Evolutionary conservation across 1,140 invertebrate genomes (phyloP).

Genomic region (Centruroides sculpturatus): DNA sequence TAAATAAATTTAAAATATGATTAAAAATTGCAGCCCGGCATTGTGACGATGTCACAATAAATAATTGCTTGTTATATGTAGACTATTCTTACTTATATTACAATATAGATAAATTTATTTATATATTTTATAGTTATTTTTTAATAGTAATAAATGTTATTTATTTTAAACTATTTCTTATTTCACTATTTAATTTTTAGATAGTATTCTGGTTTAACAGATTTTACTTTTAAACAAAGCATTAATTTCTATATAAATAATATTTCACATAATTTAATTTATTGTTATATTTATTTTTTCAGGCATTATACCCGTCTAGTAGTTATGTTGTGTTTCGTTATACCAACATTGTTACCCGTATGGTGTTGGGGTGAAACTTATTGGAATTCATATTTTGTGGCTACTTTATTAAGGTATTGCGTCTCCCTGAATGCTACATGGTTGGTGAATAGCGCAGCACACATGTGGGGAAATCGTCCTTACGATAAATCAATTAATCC

Average conservation of each 20-base stretch:
- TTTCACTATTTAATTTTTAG: not conserved
- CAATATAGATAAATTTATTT: too few species aligned
- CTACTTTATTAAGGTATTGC: constrained; percentile 68
- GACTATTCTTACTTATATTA: too few species aligned
- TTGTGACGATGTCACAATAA: too few species aligned
- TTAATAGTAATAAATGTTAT: too few species aligned
- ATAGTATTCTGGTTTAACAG: not conserved
- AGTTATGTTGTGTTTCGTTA: constrained; percentile 63
- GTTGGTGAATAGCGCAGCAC: constrained; percentile 43
- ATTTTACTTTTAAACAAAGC: not conserved
- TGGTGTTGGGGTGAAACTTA: constrained; percentile 70
- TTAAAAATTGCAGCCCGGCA: too few species aligned
- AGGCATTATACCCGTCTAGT: constrained; percentile 68
- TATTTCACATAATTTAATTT: not conserved
- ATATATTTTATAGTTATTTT: too few species aligned
- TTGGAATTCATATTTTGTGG: constrained; percentile 62
- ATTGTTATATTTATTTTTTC: not conserved
- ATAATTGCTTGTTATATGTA: too few species aligned
- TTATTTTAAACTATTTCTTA: not conserved
- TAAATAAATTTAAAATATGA: too few species aligned
- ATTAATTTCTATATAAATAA: not conserved
- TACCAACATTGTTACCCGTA: constrained; percentile 70
- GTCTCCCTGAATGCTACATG: constrained; percentile 83
- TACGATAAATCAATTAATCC: constrained; percentile 37
- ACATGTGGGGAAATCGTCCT: constrained; percentile 35